Evolutionary conservation across 2,797 vertebrate genomes (phyloP), one percentile per base, ranked within the genome.

Genomic region (Sebastolobus altivelis): DNA sequence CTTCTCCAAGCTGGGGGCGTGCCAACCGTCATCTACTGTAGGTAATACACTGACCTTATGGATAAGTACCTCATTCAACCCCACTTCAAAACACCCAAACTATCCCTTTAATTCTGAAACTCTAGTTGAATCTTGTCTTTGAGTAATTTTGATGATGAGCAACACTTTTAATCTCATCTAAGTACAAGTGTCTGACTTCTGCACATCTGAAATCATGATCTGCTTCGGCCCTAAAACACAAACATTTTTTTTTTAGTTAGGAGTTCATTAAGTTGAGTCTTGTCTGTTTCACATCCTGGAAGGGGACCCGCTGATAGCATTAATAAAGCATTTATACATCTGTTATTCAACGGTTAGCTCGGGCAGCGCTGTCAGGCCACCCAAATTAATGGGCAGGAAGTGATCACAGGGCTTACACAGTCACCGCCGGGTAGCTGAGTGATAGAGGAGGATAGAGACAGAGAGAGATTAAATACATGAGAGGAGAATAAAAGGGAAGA

Each of bases 331-430:
- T 92, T 88, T 82, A 84, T 75, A 84, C 84, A 93, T 95, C 88
- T 92, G 92, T 91, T 94, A 95, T 92, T 93, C 87, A 87, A 80
- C 80, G 61, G 87, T 92, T 87, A 89, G 84, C 85, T 89, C 73
- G 55, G 89, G 85, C 92, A 90, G 70, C 54, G 70, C 89, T 92
- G 91, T 92, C 89, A 89, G 80, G 63, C 82, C 82, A 76, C 59
- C 67, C 77, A 82, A 94, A 94, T 93, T 87, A 95, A 95, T 93
- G 90, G 86, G 85, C 90, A 92, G 93, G 89, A 95, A 93, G 93
- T 93, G 90, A 94, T 94, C 89, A 93, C 72, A 82, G 88, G 84
- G 84, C 80, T 91, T 85, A 89, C 75, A 88, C 84, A 91, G 90
- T 92, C 88, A 88, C 88, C 79, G 75, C 84, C 61, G 84, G 90